Percentiles rank a stretch among this genome's conserved stretches.
These are phyloP conservation scores for Drosophila lacicola DNA, from an alignment of 2,888 invertebrate species.

Conservation along the genomic window DNA sequence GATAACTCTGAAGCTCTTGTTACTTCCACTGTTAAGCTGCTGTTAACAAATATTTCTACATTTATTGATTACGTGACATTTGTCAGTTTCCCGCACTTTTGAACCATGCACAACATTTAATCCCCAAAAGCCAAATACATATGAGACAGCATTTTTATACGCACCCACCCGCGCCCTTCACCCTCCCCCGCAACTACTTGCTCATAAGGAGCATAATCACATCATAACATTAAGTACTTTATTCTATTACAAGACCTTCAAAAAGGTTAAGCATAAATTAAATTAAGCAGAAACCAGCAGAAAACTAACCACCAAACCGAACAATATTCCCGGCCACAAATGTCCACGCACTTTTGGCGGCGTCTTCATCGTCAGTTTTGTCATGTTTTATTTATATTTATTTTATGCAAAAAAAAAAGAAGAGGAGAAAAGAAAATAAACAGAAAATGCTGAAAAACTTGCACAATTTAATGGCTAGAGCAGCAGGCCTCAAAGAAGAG, in stretches of 20 bases:
- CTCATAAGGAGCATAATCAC: slow-evolving; percentile 55
- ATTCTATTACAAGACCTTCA: slow-evolving; percentile 57
- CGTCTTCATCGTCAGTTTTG: slow-evolving; percentile 28
- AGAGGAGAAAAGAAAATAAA: slow-evolving; percentile 26
- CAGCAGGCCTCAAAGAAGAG: slow-evolving; percentile 22
- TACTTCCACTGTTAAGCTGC: background rate
- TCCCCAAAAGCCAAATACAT: slow-evolving; percentile 17
- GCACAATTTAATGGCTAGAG: slow-evolving; percentile 48
- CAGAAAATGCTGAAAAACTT: slow-evolving; percentile 56
- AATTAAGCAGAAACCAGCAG: slow-evolving; percentile 59
- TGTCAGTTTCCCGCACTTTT: background rate
- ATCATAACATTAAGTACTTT: slow-evolving; percentile 65
- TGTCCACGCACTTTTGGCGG: slow-evolving; percentile 43
- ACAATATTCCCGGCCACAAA: slow-evolving; percentile 50
- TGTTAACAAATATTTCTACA: background rate
- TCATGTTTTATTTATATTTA: slow-evolving; percentile 70
- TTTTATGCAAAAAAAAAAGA: slow-evolving; percentile 64
- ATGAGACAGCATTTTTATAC: slow-evolving; percentile 13
- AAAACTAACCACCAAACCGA: slow-evolving; percentile 47
- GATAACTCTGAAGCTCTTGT: background rate
- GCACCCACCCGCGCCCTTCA: background rate
- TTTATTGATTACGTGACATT: slow-evolving; percentile 1
- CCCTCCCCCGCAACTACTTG: background rate
- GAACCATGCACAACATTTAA: slow-evolving; percentile 10
- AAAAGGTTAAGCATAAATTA: slow-evolving; percentile 70